Evolutionary conservation across 2,888 invertebrate genomes (phyloP), one percentile per base, ranked within the genome.

Genomic region (Apomyelois bistriatella): DNA sequence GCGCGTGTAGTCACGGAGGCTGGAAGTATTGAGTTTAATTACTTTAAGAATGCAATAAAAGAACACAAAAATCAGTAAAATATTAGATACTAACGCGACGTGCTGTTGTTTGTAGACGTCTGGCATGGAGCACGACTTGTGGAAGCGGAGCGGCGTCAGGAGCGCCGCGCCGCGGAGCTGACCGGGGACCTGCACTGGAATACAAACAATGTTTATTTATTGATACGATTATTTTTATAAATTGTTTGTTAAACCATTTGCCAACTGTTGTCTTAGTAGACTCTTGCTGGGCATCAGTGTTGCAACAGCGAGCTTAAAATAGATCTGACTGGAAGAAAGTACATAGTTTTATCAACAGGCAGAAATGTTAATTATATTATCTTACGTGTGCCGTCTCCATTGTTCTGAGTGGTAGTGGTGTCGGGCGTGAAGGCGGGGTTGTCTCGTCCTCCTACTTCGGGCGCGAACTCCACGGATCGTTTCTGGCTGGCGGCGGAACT

Each of bases 51-150:
- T n/a, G n/a, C n/a, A n/a, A n/a, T n/a, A n/a, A n/a, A n/a, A n/a
- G n/a, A n/a, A n/a, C n/a, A n/a, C n/a, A n/a, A n/a, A n/a, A 51
- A 40, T 16, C 3, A 43, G 22, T 10, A 6, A 48, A 35, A 43
- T 16, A 46, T 5, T n/a, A 57, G 47, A 0, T 22, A 92, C 94
- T 93, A 82, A 96, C 96, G 93, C 94, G 65, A 93, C 87, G 9
- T 94, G 82, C 56, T 94, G 84, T 65, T 94, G 93, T 49, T 93
- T 94, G 67, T 95, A 94, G 66, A 97, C 95, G 67, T 97, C 96
- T 0, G 97, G 96, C 94, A 97, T 94, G 0, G 96, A 96, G 12
- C 94, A 85, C 0, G 96, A 95, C 76, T 96, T 96, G 72, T 95
- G 95, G 43, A 96, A 75, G 7, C 92, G 92, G 60, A 81, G 79